Conservation (phyloP, 2,888 invertebrate species). For the Hanleya hanleyi region DNA sequence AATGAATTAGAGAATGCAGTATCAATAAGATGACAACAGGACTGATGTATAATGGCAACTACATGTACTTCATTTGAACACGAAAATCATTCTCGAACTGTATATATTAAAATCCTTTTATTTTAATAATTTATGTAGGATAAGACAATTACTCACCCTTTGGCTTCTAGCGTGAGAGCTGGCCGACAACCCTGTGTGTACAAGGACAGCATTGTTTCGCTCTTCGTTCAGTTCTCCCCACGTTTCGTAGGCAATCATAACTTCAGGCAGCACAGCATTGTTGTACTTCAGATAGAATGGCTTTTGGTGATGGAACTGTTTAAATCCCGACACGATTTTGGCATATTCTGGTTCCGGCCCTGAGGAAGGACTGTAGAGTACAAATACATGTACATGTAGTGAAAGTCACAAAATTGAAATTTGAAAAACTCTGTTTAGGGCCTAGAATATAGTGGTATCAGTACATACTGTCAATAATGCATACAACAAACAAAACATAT, state of each 20-base stretch:
- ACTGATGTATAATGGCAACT: no score
- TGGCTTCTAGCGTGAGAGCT: constrained; percentile 72
- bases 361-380: constrained; percentile 53
- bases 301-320: constrained; percentile 46
- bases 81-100: no score
- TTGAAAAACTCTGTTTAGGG: no score
- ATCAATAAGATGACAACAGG: no score
- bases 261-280: constrained; percentile 61
- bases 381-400: no score
- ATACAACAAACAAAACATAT: no score
- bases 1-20: no score
- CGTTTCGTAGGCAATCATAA: constrained; percentile 71
- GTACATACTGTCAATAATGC: no score
- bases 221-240: constrained; percentile 70
- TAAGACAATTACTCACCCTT: constrained; percentile 43
- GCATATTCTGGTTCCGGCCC: constrained; percentile 71
- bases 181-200: constrained; percentile 70
- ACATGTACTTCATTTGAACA: no score
- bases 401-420: no score
- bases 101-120: no score
- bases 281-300: constrained; percentile 66
- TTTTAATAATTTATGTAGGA: background rate
- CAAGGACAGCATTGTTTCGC: constrained; percentile 67
- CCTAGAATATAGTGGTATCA: no score
- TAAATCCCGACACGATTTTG: constrained; percentile 63